Base-by-base conservation (phyloP, 2,113 vertebrate species). In the Hypanus sabinus region DNA sequence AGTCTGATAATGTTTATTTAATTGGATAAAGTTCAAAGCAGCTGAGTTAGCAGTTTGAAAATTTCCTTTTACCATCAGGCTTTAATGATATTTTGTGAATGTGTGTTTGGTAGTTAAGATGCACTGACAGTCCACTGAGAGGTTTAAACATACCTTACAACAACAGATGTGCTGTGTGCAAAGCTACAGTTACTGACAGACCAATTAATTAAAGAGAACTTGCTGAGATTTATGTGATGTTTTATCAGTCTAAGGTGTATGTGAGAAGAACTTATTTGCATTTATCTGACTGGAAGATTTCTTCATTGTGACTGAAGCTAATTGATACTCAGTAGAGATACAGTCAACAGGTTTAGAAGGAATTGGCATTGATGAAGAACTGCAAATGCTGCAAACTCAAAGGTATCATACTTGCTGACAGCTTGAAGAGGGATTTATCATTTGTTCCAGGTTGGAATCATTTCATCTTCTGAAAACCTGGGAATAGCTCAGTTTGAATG, bases 191-290 rank as follows among this genome's bases (percentile, higher is more conserved):
- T 93, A 73, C 70, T 73, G 70, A 93, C 91, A 93, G 11, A 22
- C 68, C 46, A 71, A 93, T 93, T 93, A 93, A 93, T 73, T 55
- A 24, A 73, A 75, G 91, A 71, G 20, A 16, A 22, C 36, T 93
- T 11, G 36, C 68, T 55, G 70, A 93, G 91, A 73, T 55, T 30
- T 73, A 93, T 12, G 55, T 27, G 83, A 60, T 55, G 91, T 73
- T 93, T 93, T 92, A 70, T 71, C 33, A 71, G 71, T 71, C 90
- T 33, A 3, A 46, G 65, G 68, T 68, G 65, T 10, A 93, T 73
- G 68, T 93, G 91, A 93, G 91, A 55, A 75, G 70, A 36, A 93
- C 55, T 93, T 93, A 93, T 71, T 71, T 92, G 71, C 62, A 46
- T 38, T 65, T 27, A 14, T 38, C 65, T 46, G 36, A 70, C 68